Base-by-base conservation (phyloP, 2,888 invertebrate genomes). In the Platycheirus albimanus region DNA sequence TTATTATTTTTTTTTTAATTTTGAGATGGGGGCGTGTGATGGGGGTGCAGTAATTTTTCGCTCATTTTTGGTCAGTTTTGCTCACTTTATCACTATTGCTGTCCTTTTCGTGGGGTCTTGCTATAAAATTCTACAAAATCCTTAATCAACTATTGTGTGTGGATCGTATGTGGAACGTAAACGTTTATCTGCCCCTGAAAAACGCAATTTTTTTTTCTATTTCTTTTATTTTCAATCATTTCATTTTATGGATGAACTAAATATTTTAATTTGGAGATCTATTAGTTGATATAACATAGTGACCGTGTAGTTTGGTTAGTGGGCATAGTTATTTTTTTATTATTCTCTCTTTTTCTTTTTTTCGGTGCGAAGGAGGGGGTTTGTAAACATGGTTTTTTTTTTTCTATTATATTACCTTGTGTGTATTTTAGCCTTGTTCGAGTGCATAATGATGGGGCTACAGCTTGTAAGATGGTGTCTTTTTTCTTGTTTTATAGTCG, bases 251-350 rank as follows among this genome's bases (percentile, higher is more conserved):
- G 72, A 54, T 63, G 36, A 72, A 67, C 67, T 69, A 69, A 67
- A 54, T 77, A 78, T 83, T 83, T 78, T 83, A 72, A 83, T 83
- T 67, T 72, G 45, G 58, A 56, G 78, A 78, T 72, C 63, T 72
- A 72, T 78, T 72, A 72, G 61, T 47, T 72, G 83, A 78, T 83
- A 78, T 8, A 6, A 72, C 67, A 72, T 70, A 75, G 52, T 75
- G 56, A 61, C 45, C 58, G 51, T 66, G 66, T 51, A 43, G 43
- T 58, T 58, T 41, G 63, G 36, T 49, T 75, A 58, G 69, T 76
- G 43, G 47, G n/a, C n/a, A n/a, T 24, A 47, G 38, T 71, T 58
- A 20, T 38, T 54, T 38, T 78, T 56, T n/a, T 47, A 28, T 41
- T 11, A n/a, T n/a, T n/a, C n/a, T n/a, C n/a, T n/a, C n/a, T n/a